Base-by-base conservation (phyloP, 1,140 invertebrate species). In the Phenacoccus solenopsis region DNA sequence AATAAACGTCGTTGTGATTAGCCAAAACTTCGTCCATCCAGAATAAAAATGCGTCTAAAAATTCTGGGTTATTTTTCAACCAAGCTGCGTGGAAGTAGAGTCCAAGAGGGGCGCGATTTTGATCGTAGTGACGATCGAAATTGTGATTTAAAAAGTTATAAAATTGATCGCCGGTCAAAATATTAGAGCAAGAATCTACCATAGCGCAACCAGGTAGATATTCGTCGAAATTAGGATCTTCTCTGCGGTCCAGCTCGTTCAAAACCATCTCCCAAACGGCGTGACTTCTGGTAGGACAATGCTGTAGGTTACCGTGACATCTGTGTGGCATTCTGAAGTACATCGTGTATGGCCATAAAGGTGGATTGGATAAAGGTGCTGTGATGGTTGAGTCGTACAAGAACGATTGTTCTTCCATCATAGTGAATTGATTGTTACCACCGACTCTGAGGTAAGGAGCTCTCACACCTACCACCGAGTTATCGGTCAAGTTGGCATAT, bases 251-350 rank as follows among this genome's bases (percentile, higher is more conserved):
- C 74, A 96, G 80, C 78, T 96, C 93, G 78, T 96, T 96, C 89
- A 96, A 93, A n/a, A 96, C 93, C 91, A 96, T 95, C 81, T 96
- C 94, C 94, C 94, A 96, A 12, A 96, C 93, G 25, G 93, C 93
- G 78, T 96, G 93, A 72, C 83, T 90, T 77, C 93, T 87, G 0
- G 93, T 94, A 16, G 93, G 94, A 76, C 93, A 96, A 75, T 89
- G 92, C 78, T 96, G 93, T 28, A 93, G 81, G 78, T 96, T 95
- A 70, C 94, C 94, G 78, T 96, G 93, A 76, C 94, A 96, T 69
- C 90, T 85, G 76, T 95, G 93, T n/a, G 94, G 94, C 93, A 96
- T 96, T 70, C 92, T 85, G 86, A 95, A 97, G 83, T 96, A 96
- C 87, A 98, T 91, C 71, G 94, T 97, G 84, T 96, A 98, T 5